These are phyloP conservation scores for Ateles fusciceps DNA, from an alignment of 2,797 vertebrate genomes.

Conservation along the genomic window DNA sequence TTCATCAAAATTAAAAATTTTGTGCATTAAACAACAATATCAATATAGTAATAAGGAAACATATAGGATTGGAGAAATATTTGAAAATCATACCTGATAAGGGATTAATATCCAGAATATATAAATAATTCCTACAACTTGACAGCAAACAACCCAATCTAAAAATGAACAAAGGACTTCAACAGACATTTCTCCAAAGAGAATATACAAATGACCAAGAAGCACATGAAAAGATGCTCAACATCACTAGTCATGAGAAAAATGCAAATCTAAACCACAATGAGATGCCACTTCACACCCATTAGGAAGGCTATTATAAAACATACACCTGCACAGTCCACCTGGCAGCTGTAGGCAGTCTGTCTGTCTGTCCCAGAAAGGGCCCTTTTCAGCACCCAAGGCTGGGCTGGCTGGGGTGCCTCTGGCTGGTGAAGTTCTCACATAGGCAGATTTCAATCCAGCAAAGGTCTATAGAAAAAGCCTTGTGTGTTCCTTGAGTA, in stretches of 20 bases:
- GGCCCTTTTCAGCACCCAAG: neutral
- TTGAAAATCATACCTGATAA: too few relatives aligned
- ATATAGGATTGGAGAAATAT: too few relatives aligned
- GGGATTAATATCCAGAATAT: too few relatives aligned
- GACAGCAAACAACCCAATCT: too few relatives aligned
- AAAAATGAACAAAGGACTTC: neutral
- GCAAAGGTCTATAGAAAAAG: slow-evolving; percentile 61
- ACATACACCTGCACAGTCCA: slow-evolving; percentile 37
- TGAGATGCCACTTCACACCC: too few relatives aligned
- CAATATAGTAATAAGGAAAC: too few relatives aligned
- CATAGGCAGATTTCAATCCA: slow-evolving; percentile 71
- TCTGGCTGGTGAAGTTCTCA: slow-evolving; percentile 56
- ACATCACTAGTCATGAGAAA: neutral
- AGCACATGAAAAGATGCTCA: neutral
- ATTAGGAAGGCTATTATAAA: neutral
- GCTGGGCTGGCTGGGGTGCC: neutral
- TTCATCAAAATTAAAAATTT: too few relatives aligned
- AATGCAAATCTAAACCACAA: neutral
- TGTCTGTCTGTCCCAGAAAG: neutral
- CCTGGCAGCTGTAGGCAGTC: slow-evolving; percentile 65
- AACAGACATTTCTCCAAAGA: neutral
- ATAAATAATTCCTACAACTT: too few relatives aligned
- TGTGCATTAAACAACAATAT: too few relatives aligned
- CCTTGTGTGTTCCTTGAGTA: slow-evolving; percentile 73
- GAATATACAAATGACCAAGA: neutral